Base-by-base conservation (phyloP, 2,797 vertebrate species). In the Caiman crocodilus region DNA sequence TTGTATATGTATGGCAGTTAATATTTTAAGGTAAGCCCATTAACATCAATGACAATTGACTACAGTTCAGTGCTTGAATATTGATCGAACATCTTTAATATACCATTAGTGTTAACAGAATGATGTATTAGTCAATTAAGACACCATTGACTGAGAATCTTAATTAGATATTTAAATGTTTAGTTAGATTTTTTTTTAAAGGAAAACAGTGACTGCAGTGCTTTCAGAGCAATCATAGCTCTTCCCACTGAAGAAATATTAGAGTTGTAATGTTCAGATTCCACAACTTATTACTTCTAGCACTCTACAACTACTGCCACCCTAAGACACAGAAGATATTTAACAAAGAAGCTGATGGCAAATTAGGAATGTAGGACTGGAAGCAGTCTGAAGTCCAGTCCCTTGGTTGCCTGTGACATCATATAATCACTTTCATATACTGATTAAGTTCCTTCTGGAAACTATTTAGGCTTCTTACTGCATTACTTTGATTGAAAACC, bases 161-260 rank as follows among this genome's bases (percentile, higher is more conserved):
- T 97, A 97, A 98, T 97, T 97, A 96, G 92, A 64, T 96, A 79
- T 87, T 93, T 93, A 97, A 95, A 97, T 93, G 87, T 95, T 94
- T 82, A 94, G 78, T 12, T 18, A 85, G 78, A 89, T 94, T 94
- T 85, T 93, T 94, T 94, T 58, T 92, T 79, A 95, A 90, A 94
- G 16, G 15, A 61, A 96, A 94, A 59, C 58, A 78, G 28, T 85
- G 82, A 79, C 80, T 94, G 92, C 87, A 55, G 28, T 35, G 26
- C 8, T 91, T 86, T 92, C 58, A 71, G 21, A 32, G 42, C 21
- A 35, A 79, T 73, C 32, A 32, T 77, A 74, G 32, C 42, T 83
- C n/a, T 67, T 82, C 35, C 59, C 32, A 32, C 12, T 56, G 28
- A 87, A 21, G 35, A 79, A 74, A 67, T 79, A 84, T 79, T 79